These are phyloP conservation scores for Bombus pyrosoma DNA, from an alignment of 1,140 invertebrate genomes.

Conservation along the genomic window DNA sequence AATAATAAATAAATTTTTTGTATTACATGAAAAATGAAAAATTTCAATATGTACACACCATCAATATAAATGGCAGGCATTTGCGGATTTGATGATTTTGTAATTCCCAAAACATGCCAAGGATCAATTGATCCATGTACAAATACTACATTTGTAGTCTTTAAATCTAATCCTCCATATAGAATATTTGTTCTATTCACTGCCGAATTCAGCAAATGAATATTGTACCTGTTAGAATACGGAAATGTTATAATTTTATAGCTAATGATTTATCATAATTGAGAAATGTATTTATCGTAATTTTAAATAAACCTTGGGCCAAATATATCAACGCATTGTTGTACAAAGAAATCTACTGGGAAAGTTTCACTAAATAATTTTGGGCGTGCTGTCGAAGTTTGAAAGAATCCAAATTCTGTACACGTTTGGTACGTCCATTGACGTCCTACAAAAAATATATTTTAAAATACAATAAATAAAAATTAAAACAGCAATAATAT, in stretches of 20 bases:
- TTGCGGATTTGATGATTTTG: slow-evolving; percentile 82
- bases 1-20: slow-evolving; percentile 33
- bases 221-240: slow-evolving; percentile 83
- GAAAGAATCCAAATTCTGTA: slow-evolving; percentile 97
- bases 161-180: slow-evolving; percentile 90
- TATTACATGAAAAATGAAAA: slow-evolving; percentile 22
- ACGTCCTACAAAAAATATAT: slow-evolving; percentile 81
- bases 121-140: slow-evolving; percentile 96
- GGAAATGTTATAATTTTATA: slow-evolving; percentile 15
- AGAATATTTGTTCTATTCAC: slow-evolving; percentile 89
- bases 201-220: slow-evolving; percentile 84
- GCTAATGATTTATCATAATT: slow-evolving; percentile 1
- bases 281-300: slow-evolving; percentile 8
- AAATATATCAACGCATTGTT: slow-evolving; percentile 93
- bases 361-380: slow-evolving; percentile 92
- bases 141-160: slow-evolving; percentile 90
- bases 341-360: slow-evolving; percentile 89
- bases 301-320: slow-evolving; percentile 80
- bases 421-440: slow-evolving; percentile 98
- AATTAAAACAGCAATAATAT: not conserved
- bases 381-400: slow-evolving; percentile 89
- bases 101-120: slow-evolving; percentile 94
- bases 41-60: slow-evolving; percentile 78
- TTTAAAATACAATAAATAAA: not conserved
- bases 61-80: slow-evolving; percentile 89